A percentile compares a stretch with the other conserved stretches of the same genome.
These are phyloP conservation scores for Arvicanthis niloticus DNA, from an alignment of 2,113 vertebrate genomes.

Conservation along the genomic window DNA sequence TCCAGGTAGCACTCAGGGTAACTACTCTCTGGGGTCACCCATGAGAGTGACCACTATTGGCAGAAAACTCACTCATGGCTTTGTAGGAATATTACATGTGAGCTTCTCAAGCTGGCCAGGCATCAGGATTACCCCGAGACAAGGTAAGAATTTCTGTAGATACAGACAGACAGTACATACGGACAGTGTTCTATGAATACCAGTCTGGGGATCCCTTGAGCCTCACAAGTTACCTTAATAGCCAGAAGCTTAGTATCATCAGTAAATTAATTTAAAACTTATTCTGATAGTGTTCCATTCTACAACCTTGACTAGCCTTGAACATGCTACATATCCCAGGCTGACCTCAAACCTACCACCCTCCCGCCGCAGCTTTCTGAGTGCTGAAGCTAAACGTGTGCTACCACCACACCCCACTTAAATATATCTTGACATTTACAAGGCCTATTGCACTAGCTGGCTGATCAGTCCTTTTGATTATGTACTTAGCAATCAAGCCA, in stretches of 20 bases:
- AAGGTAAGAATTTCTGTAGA: not conserved
- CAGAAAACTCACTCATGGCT: not conserved
- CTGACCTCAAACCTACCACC: not conserved
- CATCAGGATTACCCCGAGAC: not conserved
- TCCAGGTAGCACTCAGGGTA: not conserved
- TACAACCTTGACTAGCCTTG: not conserved
- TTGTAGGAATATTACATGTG: not conserved
- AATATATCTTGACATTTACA: not conserved
- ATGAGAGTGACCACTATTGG: not conserved
- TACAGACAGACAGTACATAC: too few species aligned
- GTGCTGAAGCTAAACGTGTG: not conserved
- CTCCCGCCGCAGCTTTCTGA: not conserved
- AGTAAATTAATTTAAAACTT: not conserved
- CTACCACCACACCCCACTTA: not conserved
- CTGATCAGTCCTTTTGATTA: not conserved
- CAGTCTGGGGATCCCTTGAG: not conserved
- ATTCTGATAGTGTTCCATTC: not conserved
- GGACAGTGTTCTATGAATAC: not conserved
- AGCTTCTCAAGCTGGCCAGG: slow-evolving; percentile 3
- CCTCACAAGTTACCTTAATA: not conserved
- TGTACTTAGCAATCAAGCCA: not conserved
- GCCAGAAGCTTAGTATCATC: not conserved
- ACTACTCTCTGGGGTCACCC: not conserved
- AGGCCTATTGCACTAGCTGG: not conserved
- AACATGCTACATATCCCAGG: not conserved